Conservation (phyloP, 1,140 invertebrate genomes). For the Thereuonema tuberculata region DNA sequence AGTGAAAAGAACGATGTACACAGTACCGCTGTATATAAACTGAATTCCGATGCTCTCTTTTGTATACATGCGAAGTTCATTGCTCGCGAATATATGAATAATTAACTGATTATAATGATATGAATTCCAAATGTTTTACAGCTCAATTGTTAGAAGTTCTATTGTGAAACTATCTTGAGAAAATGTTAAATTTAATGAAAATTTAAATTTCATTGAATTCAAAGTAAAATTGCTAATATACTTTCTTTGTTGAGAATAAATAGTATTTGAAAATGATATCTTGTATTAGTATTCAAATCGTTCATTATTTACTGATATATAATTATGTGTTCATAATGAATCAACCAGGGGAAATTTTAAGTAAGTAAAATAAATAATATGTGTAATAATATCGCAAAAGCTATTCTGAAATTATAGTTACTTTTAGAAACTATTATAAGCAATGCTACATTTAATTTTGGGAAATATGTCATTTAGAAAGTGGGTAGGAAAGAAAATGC, state of each 20-base stretch:
- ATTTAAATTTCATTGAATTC: not conserved
- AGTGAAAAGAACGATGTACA: not conserved
- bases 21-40: not conserved
- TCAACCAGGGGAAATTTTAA: too few species aligned
- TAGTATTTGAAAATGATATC: not conserved
- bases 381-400: not conserved
- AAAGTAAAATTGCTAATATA: not conserved
- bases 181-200: not conserved
- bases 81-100: not conserved
- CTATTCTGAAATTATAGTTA: not conserved
- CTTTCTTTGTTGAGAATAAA: too few species aligned
- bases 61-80: not conserved
- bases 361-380: not conserved
- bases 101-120: not conserved
- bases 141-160: not conserved
- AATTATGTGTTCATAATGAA: not conserved
- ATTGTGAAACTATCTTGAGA: not conserved
- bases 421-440: not conserved
- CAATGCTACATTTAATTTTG: not conserved
- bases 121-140: not conserved
- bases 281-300: not conserved
- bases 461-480: not conserved
- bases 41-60: not conserved
- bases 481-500: not conserved
- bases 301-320: not conserved